Base-by-base conservation (phyloP, 2,888 invertebrate species). In the Apotomis capreana region DNA sequence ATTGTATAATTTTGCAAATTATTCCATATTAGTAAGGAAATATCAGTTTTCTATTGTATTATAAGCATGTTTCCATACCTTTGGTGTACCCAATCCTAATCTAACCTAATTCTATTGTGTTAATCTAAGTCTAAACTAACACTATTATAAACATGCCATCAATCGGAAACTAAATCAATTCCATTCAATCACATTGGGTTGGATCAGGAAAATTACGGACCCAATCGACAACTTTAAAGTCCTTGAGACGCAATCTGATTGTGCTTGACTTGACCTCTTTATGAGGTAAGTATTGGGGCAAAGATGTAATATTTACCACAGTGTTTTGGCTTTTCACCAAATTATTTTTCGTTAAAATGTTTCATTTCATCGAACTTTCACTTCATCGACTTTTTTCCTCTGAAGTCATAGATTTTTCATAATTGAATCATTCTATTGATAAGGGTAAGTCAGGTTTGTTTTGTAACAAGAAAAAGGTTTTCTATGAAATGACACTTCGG, bases 211-310 rank as follows among this genome's bases (percentile, higher is more conserved):
- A 71, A 71, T 55, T 15, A 61, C 40, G 37, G 15, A 37, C 10
- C 61, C 36, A 57, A 67, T 61, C 70, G 61, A 63, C 59, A 46
- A 63, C 55, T 62, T 44, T 70, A 64, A 61, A 49, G 54, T 55
- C 70, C 26, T 0, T n/a, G 13, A 46, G 26, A 37, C 40, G n/a
- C 40, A 37, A 52, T 36, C 9, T 15, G 40, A 4, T n/a, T 26
- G 54, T 55, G 54, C 46, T 26, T 57, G 26, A 37, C 54, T 60
- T 54, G 10, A 65, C 36, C 69, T 46, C 13, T 62, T 63, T 57
- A 49, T 46, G 46, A 15, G n/a, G 15, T 10, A 40, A 26, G 26
- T 44, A 44, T 44, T 49, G 44, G 15, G n/a, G 13, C 59, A 60
- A 44, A 60, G 59, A 58, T 0, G 26, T 40, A 58, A 12, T 4